These are phyloP conservation scores for Aricia agestis DNA, from an alignment of 1,140 invertebrate genomes.

Conservation along the genomic window DNA sequence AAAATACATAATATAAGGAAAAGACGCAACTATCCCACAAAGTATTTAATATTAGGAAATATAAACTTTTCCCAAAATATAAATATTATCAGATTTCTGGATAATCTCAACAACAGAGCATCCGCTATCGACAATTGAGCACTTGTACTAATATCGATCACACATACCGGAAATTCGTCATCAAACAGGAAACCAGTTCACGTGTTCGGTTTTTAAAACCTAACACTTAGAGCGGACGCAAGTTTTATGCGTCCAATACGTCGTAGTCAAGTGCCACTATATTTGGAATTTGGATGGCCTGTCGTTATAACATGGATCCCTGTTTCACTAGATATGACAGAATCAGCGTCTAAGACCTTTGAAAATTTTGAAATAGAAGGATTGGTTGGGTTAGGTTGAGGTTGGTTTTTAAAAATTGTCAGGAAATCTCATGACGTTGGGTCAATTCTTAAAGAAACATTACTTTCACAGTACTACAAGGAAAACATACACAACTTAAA, in stretches of 20 bases:
- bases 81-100: neutral
- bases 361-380: neutral
- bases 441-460: no score
- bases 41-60: no score
- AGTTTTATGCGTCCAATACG: conserved; percentile 63
- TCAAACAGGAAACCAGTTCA: conserved; percentile 34
- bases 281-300: conserved; percentile 60
- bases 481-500: no score
- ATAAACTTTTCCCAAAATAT: no score
- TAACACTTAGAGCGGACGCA: conserved; percentile 62
- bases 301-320: conserved; percentile 43
- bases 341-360: no score
- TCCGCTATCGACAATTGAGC: neutral
- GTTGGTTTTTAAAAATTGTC: no score
- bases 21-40: no score
- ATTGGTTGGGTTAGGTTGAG: no score
- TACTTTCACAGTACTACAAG: no score
- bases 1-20: no score
- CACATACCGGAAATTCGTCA: conserved; percentile 39
- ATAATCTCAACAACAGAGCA: neutral
- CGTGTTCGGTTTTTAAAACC: conserved; percentile 53
- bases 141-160: neutral
- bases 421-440: no score
- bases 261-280: conserved; percentile 69
- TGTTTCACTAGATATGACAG: conserved; percentile 38